A percentile compares a stretch with the other conserved stretches of the same genome.
These are phyloP conservation scores for Pelagia noctiluca DNA, from an alignment of 30 jellyfish, hydroid and myxozoan genomes.

Conservation along the genomic window DNA sequence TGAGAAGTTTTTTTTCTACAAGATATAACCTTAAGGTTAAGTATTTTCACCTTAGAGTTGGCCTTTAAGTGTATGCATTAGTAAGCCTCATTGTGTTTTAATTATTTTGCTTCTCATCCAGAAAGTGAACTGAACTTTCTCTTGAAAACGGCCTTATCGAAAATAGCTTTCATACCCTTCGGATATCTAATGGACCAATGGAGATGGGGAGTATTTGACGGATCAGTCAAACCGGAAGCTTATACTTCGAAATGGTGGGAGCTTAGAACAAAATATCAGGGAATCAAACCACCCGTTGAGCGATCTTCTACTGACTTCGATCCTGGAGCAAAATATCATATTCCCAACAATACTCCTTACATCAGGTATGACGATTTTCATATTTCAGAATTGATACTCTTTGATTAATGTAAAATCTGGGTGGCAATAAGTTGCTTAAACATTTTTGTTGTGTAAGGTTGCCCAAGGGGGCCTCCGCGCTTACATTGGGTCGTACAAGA, in stretches of 20 bases:
- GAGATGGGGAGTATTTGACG: conserved; percentile 92
- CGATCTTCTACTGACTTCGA: conserved; percentile 84
- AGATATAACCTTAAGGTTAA: too few species aligned
- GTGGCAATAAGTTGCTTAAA: too few species aligned
- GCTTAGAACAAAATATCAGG: conserved; percentile 86
- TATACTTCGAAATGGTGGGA: conserved; percentile 95
- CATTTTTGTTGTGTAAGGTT: too few species aligned
- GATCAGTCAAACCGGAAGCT: conserved; percentile 53
- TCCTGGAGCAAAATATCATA: conserved; percentile 98
- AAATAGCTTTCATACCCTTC: conserved; percentile 89
- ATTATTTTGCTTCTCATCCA: conserved; percentile 1
- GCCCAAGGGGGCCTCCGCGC: too few species aligned
- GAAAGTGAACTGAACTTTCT: conserved; percentile 82
- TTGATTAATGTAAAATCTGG: too few species aligned
- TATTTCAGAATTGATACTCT: too few species aligned
- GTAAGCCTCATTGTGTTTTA: too few species aligned
- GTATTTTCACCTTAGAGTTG: too few species aligned
- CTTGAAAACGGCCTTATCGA: conserved; percentile 83
- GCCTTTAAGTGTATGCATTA: too few species aligned
- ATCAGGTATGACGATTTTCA: conserved; percentile 76
- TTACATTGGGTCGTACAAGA: too few species aligned
- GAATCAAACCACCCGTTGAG: conserved; percentile 74
- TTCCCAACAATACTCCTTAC: conserved; percentile 92
- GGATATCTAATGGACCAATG: conserved; percentile 97
- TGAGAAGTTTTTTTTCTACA: too few species aligned